Evolutionary conservation across 2,797 vertebrate genomes (phyloP), one percentile per base, ranked within the genome.

Genomic region (Syncerus caffer): DNA sequence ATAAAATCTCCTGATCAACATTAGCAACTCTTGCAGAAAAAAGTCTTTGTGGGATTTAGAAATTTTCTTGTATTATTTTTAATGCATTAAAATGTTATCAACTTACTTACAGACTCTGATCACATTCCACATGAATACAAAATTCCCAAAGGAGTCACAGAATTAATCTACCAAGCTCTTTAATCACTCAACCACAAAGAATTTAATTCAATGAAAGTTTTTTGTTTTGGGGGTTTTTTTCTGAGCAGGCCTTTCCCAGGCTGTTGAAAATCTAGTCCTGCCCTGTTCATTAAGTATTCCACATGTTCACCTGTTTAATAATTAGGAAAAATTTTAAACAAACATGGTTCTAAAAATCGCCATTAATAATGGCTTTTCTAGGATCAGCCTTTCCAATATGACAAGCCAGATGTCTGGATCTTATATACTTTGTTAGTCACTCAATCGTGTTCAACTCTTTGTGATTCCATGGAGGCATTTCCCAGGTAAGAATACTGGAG

Each of bases 251-350:
- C 64, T 90, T 95, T 12, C 47, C 47, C 51, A 16, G 1, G 6
- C 1, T 14, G 1, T 50, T 93, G 55, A 38, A 88, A 74, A 82
- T 38, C 67, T 21, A 82, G 67, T 11, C 5, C 89, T 71, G 29
- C 82, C 21, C 42, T 60, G 57, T n/a, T 89, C 84, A 38, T 79
- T 15, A 95, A 80, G 29, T 10, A 16, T 12, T 58, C 7, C 4
- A 95, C 34, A 27, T 25, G 6, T 53, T 82, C 51, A 85, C 58
- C 85, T 93, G 89, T 38, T 97, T 25, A 85, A 64, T 8, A 93
- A 31, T 50, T 95, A 93, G 9, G 53, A 79, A 76, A 96, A 97
- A 53, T 62, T 55, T 93, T 58, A 64, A 96, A 74, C 4, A 67
- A 97, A 4, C 83, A 57, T 4, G 64, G 0, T 11, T 58, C 17